Conservation (phyloP, 2,888 invertebrate genomes). For the Caenorhabditis panamensis region DNA sequence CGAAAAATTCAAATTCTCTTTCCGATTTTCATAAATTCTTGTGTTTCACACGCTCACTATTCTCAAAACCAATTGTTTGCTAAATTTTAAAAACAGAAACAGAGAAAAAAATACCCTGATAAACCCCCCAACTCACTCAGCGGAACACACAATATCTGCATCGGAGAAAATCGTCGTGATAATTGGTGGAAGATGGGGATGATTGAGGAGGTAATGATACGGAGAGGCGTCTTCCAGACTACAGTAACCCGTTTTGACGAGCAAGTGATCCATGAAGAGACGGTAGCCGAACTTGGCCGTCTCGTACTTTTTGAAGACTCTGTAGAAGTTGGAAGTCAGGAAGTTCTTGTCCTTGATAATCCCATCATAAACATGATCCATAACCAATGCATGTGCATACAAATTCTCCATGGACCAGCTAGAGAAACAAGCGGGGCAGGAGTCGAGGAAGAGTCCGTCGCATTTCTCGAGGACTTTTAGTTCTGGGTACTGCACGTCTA, state of each 20-base stretch:
- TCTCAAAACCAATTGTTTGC: too few species aligned
- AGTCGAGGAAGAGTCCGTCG: slow-evolving; percentile 58
- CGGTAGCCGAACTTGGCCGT: slow-evolving; percentile 39
- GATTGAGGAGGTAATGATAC: slow-evolving; percentile 43
- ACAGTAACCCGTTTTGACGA: slow-evolving; percentile 9
- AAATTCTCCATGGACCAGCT: slow-evolving; percentile 21
- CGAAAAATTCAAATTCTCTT: too few species aligned
- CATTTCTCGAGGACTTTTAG: slow-evolving; percentile 45
- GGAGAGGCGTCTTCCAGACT: slow-evolving; percentile 31
- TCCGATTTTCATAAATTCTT: too few species aligned
- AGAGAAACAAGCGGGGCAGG: slow-evolving; percentile 34
- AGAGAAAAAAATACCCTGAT: too few species aligned
- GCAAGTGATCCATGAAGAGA: slow-evolving; percentile 8
- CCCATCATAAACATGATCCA: slow-evolving; percentile 53
- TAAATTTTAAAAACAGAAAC: too few species aligned
- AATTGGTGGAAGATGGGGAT: slow-evolving; percentile 40
- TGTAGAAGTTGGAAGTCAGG: slow-evolving; percentile 20
- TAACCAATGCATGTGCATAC: slow-evolving; percentile 39
- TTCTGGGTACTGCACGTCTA: slow-evolving; percentile 43
- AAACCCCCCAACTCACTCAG: slow-evolving; percentile 47
- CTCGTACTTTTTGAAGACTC: slow-evolving; percentile 32
- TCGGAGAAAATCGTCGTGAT: slow-evolving; percentile 46
- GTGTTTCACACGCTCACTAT: too few species aligned
- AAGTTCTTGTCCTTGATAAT: slow-evolving; percentile 33
- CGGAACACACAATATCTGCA: slow-evolving; percentile 49